phyloP scores from a whole-genome alignment of 2,113 vertebrate species.

The Agelaius tricolor region DNA sequence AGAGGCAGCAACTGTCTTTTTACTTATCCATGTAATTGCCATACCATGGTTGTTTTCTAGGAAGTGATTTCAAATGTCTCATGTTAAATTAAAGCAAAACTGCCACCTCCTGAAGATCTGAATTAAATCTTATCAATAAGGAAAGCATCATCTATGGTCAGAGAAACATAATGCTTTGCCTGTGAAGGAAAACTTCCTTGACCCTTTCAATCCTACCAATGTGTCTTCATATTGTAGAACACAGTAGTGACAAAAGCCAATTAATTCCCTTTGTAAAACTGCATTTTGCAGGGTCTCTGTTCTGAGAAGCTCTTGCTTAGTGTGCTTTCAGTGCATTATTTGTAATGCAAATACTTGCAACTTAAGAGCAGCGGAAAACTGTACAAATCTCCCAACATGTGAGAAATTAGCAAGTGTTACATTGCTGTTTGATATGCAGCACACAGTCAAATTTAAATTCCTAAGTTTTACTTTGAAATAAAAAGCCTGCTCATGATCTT shows the following conservation, averaged over 20 bases:
- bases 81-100: conserved; percentile 45
- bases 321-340: not conserved
- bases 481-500: not conserved
- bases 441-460: conserved; percentile 22
- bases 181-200: not conserved
- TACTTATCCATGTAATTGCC: conserved; percentile 14
- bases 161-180: not conserved
- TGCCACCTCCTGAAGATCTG: not conserved
- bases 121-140: conserved; percentile 32
- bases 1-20: not conserved
- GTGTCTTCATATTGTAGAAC: not conserved
- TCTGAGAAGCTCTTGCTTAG: not conserved
- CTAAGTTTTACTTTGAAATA: conserved; percentile 6
- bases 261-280: conserved; percentile 28
- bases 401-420: conserved; percentile 59
- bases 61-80: conserved; percentile 38
- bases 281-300: conserved; percentile 9
- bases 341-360: conserved; percentile 7
- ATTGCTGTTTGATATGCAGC: conserved; percentile 15
- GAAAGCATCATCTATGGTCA: not conserved
- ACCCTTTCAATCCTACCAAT: not conserved
- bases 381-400: conserved; percentile 8
- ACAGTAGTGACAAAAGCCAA: not conserved
- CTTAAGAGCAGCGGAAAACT: conserved; percentile 28
- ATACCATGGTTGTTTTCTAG: conserved; percentile 14